A percentile compares a stretch with the other conserved stretches of the same genome.
These are phyloP conservation scores for Bimastos eiseni DNA, from an alignment of 2,888 invertebrate genomes.

Conservation along the genomic window DNA sequence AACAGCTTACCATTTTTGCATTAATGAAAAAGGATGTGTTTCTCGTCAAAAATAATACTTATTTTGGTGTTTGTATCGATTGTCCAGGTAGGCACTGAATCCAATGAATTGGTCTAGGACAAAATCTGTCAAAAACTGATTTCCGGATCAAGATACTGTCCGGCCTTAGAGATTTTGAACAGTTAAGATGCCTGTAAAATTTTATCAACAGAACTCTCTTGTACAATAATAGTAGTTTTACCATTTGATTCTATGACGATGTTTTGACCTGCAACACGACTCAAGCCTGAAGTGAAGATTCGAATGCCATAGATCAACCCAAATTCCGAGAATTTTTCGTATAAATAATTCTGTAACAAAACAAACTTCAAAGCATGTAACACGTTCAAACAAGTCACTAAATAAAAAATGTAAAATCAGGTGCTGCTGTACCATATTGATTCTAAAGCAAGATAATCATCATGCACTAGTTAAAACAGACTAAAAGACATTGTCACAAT, in stretches of 20 bases:
- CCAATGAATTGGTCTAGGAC: too few relatives aligned
- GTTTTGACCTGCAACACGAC: background rate
- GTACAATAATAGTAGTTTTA: background rate
- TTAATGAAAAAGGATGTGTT: too few relatives aligned
- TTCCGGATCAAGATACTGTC: too few relatives aligned
- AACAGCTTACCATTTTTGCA: too few relatives aligned
- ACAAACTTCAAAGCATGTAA: background rate
- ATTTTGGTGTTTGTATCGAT: too few relatives aligned
- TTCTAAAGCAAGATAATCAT: background rate
- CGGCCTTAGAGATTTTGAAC: background rate
- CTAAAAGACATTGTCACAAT: too few relatives aligned
- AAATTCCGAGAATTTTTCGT: conserved; percentile 28
- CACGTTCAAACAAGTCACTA: background rate
- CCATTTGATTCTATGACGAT: background rate
- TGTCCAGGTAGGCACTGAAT: too few relatives aligned
- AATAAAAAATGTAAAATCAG: background rate
- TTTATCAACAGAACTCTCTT: background rate
- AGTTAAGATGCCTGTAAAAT: background rate
- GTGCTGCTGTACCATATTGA: background rate
- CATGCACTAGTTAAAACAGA: background rate
- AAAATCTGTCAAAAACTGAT: too few relatives aligned
- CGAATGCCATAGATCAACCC: conserved; percentile 25
- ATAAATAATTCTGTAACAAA: conserved; percentile 30
- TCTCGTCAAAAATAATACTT: too few relatives aligned
- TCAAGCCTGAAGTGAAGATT: conserved; percentile 15